Base-by-base conservation (phyloP, 2,113 vertebrate species). In the Struthidea cinerea region DNA sequence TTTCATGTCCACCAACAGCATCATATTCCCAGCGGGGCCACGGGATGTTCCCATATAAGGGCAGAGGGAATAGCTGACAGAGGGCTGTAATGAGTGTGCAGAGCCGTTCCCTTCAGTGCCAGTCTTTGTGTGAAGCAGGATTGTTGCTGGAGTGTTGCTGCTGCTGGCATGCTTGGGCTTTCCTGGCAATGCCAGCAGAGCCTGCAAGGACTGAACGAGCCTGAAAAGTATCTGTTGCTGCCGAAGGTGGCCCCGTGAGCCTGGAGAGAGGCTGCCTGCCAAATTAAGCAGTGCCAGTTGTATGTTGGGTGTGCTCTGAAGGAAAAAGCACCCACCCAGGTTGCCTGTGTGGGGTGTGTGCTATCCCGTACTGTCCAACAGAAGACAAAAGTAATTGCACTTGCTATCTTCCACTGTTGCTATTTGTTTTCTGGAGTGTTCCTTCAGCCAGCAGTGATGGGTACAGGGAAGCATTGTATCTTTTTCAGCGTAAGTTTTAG, bases 1-100 rank as follows among this genome's bases (percentile, higher is more conserved):
- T 97, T 96, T 84, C 87, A 32, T 39, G 35, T 93, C 41, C 78
- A 75, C 84, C 70, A 82, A 70, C 30, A 94, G 70, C 89, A 86
- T 75, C 68, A 0, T 47, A 33, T 95, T 94, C 87, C 89, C 47
- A 11, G 73, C 6, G 5, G 81, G 91, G 61, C 94, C 83, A n/a
- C 1, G 84, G 84, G 70, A 84, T 93, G 67, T 94, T 96, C 93
- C 93, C 94, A 79, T 87, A 93, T 93, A 93, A 96, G 94, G 93
- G 91, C 93, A 94, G 89, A 95, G 76, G 96, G 91, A 91, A 95
- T 59, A 78, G 91, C 79, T 95, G 71, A 42, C 56, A 70, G 88
- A 71, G 83, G 68, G 71, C 41, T 90, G 70, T 27, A 17, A 56
- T 59, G 89, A 85, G 94, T 1, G 5, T 39, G 5, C 32, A 5